Base-by-base conservation (phyloP, 2,888 invertebrate species). In the Protodeltote pygarga region DNA sequence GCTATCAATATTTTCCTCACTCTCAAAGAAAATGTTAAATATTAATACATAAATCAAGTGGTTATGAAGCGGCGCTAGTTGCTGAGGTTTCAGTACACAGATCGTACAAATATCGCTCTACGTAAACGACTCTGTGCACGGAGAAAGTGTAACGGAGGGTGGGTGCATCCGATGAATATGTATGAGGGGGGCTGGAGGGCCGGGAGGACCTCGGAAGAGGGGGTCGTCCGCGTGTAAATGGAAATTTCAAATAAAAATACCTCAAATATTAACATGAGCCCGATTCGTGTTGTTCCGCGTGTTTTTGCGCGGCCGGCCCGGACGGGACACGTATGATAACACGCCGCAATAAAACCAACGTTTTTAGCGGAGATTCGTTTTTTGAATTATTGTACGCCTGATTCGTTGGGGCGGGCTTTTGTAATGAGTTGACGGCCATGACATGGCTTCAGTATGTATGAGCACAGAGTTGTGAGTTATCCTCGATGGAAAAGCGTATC, bases 131-230 rank as follows among this genome's bases (percentile, higher is more conserved):
- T 39, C 45, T 65, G 65, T 66, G 71, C 68, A 68, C 37, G 84
- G 88, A 85, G 89, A 90, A 89, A 89, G 89, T 89, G 83, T 81
- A 79, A 69, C 84, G 84, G 89, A 92, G 93, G 93, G 60, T 58
- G 71, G 78, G 68, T 93, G 93, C 93, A 93, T 92, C 87, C 87
- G 81, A 87, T 94, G 93, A 94, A 94, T 94, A 94, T 94, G 94
- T 92, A 94, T 94, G 93, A 93, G 92, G 81, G 69, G 52, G 45
- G 50, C 45, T 52, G 48, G 53, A 63, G 52, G 46, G 59, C 32
- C 24, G 49, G 47, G 66, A 61, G 46, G 51, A 34, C 37, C 42
- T 32, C 62, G 62, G 52, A 68, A 70, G 73, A 60, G 69, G 63
- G 73, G 69, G 63, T 61, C 67, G 61, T 67, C 67, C 67, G 67